Percentiles rank a stretch among this genome's conserved stretches.
Evolutionary conservation across 2,113 vertebrate species (phyloP).

Genomic region (Alexandromys fortis): DNA sequence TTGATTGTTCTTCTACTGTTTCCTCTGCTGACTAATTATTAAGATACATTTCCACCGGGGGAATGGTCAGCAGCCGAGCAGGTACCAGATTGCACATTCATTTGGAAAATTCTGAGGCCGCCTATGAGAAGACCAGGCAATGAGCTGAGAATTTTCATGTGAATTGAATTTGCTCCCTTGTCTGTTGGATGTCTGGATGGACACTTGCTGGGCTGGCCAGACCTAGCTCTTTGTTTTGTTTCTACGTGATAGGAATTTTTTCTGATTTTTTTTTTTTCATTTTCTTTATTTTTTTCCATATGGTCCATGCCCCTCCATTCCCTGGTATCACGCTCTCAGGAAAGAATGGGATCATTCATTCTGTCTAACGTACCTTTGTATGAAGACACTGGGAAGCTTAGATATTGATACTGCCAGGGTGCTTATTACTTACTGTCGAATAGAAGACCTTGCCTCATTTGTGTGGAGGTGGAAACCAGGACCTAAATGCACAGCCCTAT

Average conservation of each 20-base stretch:
- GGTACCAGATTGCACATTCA: background rate
- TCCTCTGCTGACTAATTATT: constrained; percentile 59
- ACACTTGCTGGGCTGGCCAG: background rate
- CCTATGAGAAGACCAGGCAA: background rate
- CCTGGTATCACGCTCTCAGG: background rate
- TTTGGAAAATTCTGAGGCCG: constrained; percentile 5
- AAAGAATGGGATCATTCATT: constrained; percentile 8
- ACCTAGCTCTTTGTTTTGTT: background rate
- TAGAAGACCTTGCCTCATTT: background rate
- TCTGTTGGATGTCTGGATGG: background rate
- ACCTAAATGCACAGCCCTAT: background rate
- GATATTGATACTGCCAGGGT: background rate
- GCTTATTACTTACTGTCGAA: background rate
- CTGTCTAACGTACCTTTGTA: background rate
- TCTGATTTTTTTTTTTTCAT: background rate
- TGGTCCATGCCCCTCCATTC: background rate
- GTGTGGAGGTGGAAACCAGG: background rate
- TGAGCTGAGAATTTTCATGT: background rate
- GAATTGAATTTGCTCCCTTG: background rate
- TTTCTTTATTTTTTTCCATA: background rate
- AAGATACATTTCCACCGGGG: constrained; percentile 46
- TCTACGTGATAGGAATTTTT: background rate
- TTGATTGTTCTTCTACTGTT: constrained; percentile 48
- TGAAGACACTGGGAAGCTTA: background rate
- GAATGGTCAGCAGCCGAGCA: background rate